Conservation (phyloP, 92 coral and sea anemone genomes). For the Anthopleura xanthogrammica region DNA sequence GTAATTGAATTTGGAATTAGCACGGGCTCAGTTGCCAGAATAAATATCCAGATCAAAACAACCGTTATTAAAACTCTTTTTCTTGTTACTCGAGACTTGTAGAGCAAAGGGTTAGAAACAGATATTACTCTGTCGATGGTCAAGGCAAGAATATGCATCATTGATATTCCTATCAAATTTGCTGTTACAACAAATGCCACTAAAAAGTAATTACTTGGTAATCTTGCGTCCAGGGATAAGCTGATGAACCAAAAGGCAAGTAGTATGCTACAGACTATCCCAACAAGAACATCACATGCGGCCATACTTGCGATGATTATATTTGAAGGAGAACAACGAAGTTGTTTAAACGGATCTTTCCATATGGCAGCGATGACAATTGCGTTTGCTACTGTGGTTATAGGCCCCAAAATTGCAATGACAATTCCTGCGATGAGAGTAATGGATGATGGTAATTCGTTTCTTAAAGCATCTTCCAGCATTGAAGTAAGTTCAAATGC, state of each 20-base stretch:
- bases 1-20: constrained; percentile 10
- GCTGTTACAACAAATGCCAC: neutral
- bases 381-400: no score
- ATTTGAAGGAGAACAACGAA: constrained; percentile 21
- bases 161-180: constrained; percentile 10
- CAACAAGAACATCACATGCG: constrained; percentile 12
- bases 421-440: neutral
- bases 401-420: neutral
- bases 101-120: constrained; percentile 8
- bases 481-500: no score
- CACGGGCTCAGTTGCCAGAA: neutral
- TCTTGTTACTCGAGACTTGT: constrained; percentile 20
- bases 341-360: constrained; percentile 31
- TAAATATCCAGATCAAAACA: neutral
- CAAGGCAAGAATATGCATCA: constrained; percentile 13
- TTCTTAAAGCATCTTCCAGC: no score
- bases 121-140: constrained; percentile 27
- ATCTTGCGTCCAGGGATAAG: neutral
- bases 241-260: neutral
- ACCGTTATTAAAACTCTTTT: neutral
- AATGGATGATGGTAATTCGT: no score
- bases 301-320: constrained; percentile 30
- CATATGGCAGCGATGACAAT: constrained; percentile 7
- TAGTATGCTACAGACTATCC: neutral
- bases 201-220: neutral